Percentiles rank a stretch among this genome's conserved stretches.
Evolutionary conservation across 2,113 vertebrate genomes (phyloP).

Genomic region (Pygathrix nemaeus): DNA sequence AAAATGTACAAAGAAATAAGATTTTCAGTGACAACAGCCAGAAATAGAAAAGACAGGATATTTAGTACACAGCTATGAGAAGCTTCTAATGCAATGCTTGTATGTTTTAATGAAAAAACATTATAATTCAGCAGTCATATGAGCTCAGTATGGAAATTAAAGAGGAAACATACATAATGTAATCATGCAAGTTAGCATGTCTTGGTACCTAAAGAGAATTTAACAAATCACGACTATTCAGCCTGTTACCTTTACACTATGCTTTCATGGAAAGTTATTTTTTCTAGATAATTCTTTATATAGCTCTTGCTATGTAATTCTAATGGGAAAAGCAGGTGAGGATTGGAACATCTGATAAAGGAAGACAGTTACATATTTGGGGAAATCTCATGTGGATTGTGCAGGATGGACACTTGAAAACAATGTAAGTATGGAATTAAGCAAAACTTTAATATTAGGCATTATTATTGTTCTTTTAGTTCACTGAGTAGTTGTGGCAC

Average conservation of each 20-base stretch:
- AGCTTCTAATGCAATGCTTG: neutral
- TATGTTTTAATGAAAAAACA: neutral
- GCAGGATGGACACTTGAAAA: constrained; percentile 2
- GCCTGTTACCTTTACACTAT: neutral
- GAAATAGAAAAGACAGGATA: constrained; percentile 9
- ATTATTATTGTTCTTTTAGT: neutral
- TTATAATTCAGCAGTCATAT: neutral
- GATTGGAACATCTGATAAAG: neutral
- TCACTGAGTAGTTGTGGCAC: neutral
- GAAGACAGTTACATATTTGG: neutral
- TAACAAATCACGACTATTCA: constrained; percentile 11
- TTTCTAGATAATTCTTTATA: constrained; percentile 4
- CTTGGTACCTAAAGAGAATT: neutral
- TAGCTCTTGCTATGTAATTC: neutral
- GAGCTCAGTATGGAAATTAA: neutral
- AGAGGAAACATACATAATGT: neutral
- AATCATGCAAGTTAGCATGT: neutral
- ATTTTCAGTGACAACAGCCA: neutral
- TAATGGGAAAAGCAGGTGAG: neutral
- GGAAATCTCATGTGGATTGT: neutral
- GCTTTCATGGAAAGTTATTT: neutral
- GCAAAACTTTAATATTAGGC: neutral
- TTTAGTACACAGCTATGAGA: neutral
- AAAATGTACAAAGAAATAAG: neutral
- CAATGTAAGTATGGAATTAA: neutral